Evolutionary conservation across 2,113 vertebrate genomes (phyloP).

Genomic region (Plestiodon gilberti): DNA sequence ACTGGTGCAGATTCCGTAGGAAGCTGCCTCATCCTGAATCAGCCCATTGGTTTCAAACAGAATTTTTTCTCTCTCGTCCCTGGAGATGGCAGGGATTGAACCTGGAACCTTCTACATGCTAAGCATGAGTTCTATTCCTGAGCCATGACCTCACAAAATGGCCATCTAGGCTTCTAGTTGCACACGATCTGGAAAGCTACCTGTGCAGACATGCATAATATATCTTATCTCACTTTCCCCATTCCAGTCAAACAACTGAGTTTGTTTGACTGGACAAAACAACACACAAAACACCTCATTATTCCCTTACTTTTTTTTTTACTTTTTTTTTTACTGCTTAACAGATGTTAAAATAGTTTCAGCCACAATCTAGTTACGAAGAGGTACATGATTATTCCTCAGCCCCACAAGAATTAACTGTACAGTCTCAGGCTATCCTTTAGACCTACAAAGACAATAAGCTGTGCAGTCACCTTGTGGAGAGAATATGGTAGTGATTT

Average conservation of each 20-base stretch:
- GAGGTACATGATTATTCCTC: conserved; percentile 13
- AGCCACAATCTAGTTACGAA: conserved; percentile 8
- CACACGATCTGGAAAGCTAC: not conserved
- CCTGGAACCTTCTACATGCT: too few species aligned
- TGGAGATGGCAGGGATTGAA: too few species aligned
- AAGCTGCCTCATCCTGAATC: too few species aligned
- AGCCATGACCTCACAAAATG: too few species aligned
- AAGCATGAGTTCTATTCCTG: too few species aligned
- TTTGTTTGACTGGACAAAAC: too few species aligned
- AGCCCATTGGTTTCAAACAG: too few species aligned
- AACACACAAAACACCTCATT: too few species aligned
- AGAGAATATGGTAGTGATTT: not conserved
- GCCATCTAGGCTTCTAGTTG: too few species aligned
- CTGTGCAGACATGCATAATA: not conserved
- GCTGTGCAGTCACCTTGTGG: not conserved
- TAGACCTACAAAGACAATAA: conserved; percentile 15
- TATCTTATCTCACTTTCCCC: conserved; percentile 16
- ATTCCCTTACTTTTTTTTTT: too few species aligned
- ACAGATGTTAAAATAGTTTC: not conserved
- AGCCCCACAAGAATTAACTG: not conserved
- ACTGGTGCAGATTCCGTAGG: not conserved
- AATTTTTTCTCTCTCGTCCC: too few species aligned
- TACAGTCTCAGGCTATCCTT: conserved; percentile 7
- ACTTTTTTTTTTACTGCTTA: too few species aligned
- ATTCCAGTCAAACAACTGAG: conserved; percentile 26